A percentile compares a stretch with the other conserved stretches of the same genome.
Conservation (phyloP, 2,888 invertebrate species). For the Scaptomyza flava region DNA sequence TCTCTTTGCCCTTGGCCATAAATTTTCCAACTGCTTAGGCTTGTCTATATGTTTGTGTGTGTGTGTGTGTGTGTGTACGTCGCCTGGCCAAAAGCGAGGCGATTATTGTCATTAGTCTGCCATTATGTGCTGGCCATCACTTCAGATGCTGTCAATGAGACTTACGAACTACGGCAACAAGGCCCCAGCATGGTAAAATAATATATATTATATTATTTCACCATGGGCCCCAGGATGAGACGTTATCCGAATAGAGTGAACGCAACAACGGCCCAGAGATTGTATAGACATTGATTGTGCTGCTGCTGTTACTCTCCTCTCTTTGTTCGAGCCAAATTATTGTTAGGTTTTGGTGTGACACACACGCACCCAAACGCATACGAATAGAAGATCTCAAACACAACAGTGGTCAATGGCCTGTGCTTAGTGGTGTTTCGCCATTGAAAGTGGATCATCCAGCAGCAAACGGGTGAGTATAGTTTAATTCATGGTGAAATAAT, state of each 20-base stretch:
- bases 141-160: constrained; percentile 78
- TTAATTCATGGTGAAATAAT: too few species aligned
- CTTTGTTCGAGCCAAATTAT: constrained; percentile 58
- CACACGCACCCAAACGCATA: constrained; percentile 13
- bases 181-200: too few species aligned
- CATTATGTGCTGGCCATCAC: constrained; percentile 81
- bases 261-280: constrained; percentile 4
- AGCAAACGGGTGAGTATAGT: constrained; percentile 18
- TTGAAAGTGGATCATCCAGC: constrained; percentile 27
- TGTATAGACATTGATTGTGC: constrained; percentile 69
- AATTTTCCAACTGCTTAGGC: constrained; percentile 69
- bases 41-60: too few species aligned
- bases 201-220: too few species aligned
- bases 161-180: constrained; percentile 29
- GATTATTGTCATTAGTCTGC: constrained; percentile 81
- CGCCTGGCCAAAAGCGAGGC: constrained; percentile 60
- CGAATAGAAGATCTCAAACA: too few species aligned
- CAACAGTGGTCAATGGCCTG: neutral
- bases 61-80: too few species aligned
- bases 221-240: constrained; percentile 14
- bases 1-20: constrained; percentile 71
- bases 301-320: constrained; percentile 2
- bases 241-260: constrained; percentile 26
- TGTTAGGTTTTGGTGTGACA: constrained; percentile 65
- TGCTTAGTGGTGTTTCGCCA: constrained; percentile 17